Evolutionary conservation across 2,797 vertebrate genomes (phyloP), one percentile per base, ranked within the genome.

Genomic region (Amniataba percoides): DNA sequence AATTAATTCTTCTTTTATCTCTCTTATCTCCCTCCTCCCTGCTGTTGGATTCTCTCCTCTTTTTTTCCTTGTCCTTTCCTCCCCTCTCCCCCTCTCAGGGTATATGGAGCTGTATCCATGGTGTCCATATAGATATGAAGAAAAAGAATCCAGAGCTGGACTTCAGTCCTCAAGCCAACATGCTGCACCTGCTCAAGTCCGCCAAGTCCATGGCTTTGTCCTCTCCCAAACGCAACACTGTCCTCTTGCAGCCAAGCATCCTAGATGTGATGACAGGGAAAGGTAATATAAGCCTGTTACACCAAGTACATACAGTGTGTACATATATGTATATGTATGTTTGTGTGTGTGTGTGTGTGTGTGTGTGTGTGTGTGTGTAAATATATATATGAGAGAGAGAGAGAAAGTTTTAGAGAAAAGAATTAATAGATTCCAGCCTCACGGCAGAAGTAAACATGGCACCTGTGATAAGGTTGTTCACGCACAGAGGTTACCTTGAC

Each of bases 91-190:
- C 9, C 53, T 81, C 68, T 67, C 93, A 99, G 98, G 98, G 97
- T 40, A 99, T 99, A 86, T 99, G 98, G 95, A 99, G 98, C 90
- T 99, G 98, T 82, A 99, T 99, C 88, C 98, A 99, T 0, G 98
- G 98, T 1, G 97, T 99, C 16, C 97, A 99, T 61, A 98, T 97
- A 60, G 98, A 99, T 65, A 97, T 99, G 92, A 99, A 98, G 88
- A 98, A 97, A 90, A 99, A 98, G 84, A 88, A 96, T 1, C 97
- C 97, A 0, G 97, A 97, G 87, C 96, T 99, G 81, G 96, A 93
- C 87, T 96, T 99, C 89, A 95, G 95, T 81, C 98, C 98, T 77
- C 98, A 99, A 92, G 97, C 97, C 73, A 99, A 99, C 92, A 99
- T 99, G 97, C 83, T 99, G 83, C 98, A 99, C 90, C 94, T 99